A percentile compares a stretch with the other conserved stretches of the same genome.
Evolutionary conservation across 2,888 invertebrate species (phyloP).

Genomic region (Spodoptera picta): DNA sequence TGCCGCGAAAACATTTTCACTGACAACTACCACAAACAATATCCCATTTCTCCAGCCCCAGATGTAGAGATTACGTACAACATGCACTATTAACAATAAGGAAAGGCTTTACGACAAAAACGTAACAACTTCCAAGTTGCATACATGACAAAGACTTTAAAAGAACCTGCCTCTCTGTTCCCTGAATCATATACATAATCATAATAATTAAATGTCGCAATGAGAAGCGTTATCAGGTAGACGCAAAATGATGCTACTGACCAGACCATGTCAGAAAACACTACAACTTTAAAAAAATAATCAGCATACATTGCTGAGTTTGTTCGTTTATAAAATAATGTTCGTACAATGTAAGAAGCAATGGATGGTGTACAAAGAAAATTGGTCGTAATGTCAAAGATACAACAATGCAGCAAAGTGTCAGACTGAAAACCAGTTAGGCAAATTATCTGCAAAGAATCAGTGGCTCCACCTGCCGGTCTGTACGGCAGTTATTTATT

Average conservation of each 20-base stretch:
- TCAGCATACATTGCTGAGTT: slow-evolving; percentile 25
- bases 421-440: slow-evolving; percentile 82
- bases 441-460: slow-evolving; percentile 85
- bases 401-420: slow-evolving; percentile 64
- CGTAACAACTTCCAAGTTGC: slow-evolving; percentile 52
- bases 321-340: accelerated
- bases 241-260: slow-evolving; percentile 70
- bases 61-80: slow-evolving; percentile 43
- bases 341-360: not conserved
- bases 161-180: slow-evolving; percentile 63
- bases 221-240: slow-evolving; percentile 77
- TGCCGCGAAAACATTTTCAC: too few species aligned
- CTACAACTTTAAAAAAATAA: not conserved
- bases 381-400: not conserved
- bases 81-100: slow-evolving; percentile 31
- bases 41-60: slow-evolving; percentile 30
- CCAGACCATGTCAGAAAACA: slow-evolving; percentile 44
- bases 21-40: slow-evolving; percentile 15
- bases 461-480: slow-evolving; percentile 82
- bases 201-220: slow-evolving; percentile 81
- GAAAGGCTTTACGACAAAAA: slow-evolving; percentile 42
- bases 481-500: slow-evolving; percentile 66
- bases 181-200: slow-evolving; percentile 76
- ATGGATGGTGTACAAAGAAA: not conserved
- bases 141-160: slow-evolving; percentile 50